Percentiles rank a stretch among this genome's conserved stretches.
Evolutionary conservation across 2,113 vertebrate species (phyloP).

Genomic region (Vanacampus margaritifer): DNA sequence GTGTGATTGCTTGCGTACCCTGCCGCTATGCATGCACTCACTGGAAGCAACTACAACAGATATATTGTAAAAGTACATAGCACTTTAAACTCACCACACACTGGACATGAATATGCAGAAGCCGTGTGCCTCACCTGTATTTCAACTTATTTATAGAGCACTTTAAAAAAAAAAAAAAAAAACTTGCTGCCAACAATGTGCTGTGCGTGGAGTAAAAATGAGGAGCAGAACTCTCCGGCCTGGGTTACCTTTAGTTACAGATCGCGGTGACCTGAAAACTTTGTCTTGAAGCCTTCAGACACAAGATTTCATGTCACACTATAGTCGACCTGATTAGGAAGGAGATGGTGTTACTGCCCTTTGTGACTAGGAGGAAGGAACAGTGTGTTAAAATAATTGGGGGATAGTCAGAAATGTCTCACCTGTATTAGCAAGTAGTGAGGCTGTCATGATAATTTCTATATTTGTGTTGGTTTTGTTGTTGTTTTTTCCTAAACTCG

Average conservation of each 20-base stretch:
- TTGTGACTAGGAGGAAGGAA: constrained; percentile 53
- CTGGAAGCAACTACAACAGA: not conserved
- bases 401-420: constrained; percentile 8
- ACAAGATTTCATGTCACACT: constrained; percentile 60
- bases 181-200: too few species aligned
- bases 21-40: not conserved
- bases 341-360: constrained; percentile 57
- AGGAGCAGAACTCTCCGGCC: constrained; percentile 27
- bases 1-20: not conserved
- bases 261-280: constrained; percentile 39
- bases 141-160: too few species aligned
- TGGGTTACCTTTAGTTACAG: constrained; percentile 41
- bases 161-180: too few species aligned
- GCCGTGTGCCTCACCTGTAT: too few species aligned
- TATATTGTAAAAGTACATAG: not conserved
- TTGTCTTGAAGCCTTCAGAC: constrained; percentile 41
- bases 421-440: too few species aligned
- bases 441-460: too few species aligned
- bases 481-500: too few species aligned
- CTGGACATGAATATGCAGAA: too few species aligned
- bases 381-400: constrained; percentile 48
- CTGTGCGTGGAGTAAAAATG: not conserved
- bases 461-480: too few species aligned
- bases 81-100: too few species aligned
- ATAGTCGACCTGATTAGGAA: constrained; percentile 64